Evolutionary conservation across 2,797 vertebrate species (phyloP), one percentile per base, ranked within the genome.

Genomic region (Pagetopsis macropterus): DNA sequence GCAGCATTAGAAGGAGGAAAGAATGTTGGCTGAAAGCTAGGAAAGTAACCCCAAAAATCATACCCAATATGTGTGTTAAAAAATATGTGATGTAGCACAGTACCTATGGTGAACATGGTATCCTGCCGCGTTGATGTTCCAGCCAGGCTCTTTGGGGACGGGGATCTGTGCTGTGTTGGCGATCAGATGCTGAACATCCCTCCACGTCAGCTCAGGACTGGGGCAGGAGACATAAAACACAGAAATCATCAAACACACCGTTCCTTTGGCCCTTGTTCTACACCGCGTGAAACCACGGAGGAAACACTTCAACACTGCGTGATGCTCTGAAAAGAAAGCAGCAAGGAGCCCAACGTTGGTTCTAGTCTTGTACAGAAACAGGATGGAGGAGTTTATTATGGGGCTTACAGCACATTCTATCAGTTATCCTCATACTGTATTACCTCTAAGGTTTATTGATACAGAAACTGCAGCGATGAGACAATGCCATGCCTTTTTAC

Each of bases 21-120:
- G 17, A 40, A 23, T 55, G 46, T 45, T 55, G 31, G 37, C 16
- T 27, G 46, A 50, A n/a, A 27, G 1, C 41, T 2, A 14, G 23
- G 2, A 57, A 71, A 21, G 15, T 41, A 69, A 70, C 51, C 16
- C 17, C 3, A 2, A 21, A 15, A 21, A 48, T 51, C 19, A 58
- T 21, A 13, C 27, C 19, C 13, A 21, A 23, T 15, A 31, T 49
- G 51, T 57, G 59, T 59, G 17, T 19, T 68, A 0, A 14, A 54
- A 78, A 63, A 23, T 19, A n/a, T 3, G 54, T 52, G 21, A 31
- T 37, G 44, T 49, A 16, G 57, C 41, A 68, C 48, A 46, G 1
- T 88, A 96, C 95, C 95, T 95, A 83, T 95, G 93, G 92, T 94
- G 91, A 84, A 95, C 89, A 86, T 94, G 93, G 85, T 92, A 93